Percentiles rank a stretch among this genome's conserved stretches.
These are phyloP conservation scores for Lobophora halterata DNA, from an alignment of 2,888 invertebrate species.

Conservation along the genomic window DNA sequence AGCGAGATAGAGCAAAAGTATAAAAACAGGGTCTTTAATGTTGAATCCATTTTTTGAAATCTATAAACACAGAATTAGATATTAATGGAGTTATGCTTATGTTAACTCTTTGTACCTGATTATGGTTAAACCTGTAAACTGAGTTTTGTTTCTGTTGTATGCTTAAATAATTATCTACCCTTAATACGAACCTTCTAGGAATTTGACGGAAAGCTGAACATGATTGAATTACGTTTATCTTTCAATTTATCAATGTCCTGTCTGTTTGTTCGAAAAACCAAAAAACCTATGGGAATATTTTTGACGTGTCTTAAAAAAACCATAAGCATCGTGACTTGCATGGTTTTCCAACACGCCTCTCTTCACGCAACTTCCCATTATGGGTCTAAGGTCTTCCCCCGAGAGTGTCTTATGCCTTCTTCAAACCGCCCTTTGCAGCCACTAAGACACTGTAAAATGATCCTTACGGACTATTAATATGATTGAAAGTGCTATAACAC, in stretches of 20 bases:
- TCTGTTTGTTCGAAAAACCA: slow-evolving; percentile 15
- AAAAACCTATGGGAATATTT: slow-evolving; percentile 22
- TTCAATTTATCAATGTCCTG: not conserved
- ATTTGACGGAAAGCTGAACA: no score
- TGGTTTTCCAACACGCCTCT: slow-evolving; percentile 25
- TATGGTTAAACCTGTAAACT: no score
- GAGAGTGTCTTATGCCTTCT: slow-evolving; percentile 57
- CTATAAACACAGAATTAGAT: no score
- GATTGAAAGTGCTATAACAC: slow-evolving; percentile 53
- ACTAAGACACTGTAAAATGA: slow-evolving; percentile 48
- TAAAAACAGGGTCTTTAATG: no score
- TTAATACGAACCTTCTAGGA: no score
- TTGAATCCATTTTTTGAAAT: no score
- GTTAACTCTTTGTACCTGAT: no score
- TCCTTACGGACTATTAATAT: slow-evolving; percentile 63
- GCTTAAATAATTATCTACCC: no score
- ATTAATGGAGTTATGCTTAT: no score
- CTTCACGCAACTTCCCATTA: slow-evolving; percentile 50
- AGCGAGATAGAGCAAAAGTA: no score
- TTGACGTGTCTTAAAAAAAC: slow-evolving; percentile 19
- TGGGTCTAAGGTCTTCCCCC: slow-evolving; percentile 56
- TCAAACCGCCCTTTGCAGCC: slow-evolving; percentile 50
- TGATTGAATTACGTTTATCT: not conserved
- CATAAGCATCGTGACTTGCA: slow-evolving; percentile 30
- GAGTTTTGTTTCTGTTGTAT: no score